phyloP scores from a whole-genome alignment of 2,888 invertebrate genomes.

The Cabera pusaria region DNA sequence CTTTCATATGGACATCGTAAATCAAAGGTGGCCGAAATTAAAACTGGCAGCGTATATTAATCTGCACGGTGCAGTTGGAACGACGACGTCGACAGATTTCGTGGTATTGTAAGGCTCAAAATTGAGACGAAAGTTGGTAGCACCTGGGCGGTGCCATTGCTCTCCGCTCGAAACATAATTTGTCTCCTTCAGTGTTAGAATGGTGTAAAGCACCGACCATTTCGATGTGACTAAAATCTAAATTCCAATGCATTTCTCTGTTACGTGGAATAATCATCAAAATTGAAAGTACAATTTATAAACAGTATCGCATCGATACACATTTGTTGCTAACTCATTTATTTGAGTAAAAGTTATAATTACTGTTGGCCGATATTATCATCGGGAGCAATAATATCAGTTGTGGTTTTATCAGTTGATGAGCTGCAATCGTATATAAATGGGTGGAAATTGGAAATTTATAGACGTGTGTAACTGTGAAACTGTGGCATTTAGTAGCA shows the following conservation, averaged over 20 bases:
- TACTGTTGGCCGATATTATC: conserved; percentile 26
- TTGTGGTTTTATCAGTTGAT: conserved; percentile 20
- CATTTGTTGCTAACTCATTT: conserved; percentile 23
- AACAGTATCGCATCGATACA: conserved; percentile 16
- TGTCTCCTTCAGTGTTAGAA: conserved; percentile 28
- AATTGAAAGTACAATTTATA: conserved; percentile 18
- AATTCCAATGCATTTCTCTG: conserved; percentile 8
- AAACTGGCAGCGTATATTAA: conserved; percentile 65
- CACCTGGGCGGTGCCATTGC: conserved; percentile 44
- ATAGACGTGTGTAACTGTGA: not conserved
- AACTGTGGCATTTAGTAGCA: too few species aligned
- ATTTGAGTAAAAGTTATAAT: conserved; percentile 40
- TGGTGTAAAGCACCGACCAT: conserved; percentile 25
- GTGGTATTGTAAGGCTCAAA: conserved; percentile 55
- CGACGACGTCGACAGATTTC: conserved; percentile 67
- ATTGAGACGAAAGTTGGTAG: conserved; percentile 49
- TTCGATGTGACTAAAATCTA: conserved; percentile 14
- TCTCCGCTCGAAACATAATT: conserved; percentile 22
- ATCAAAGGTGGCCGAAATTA: conserved; percentile 74
- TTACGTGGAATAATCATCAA: conserved; percentile 11
- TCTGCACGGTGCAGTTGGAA: conserved; percentile 50
- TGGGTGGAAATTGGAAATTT: conserved; percentile 11
- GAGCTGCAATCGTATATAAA: conserved; percentile 14
- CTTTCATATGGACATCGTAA: conserved; percentile 72
- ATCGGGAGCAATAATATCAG: conserved; percentile 16